Conservation (phyloP, 2,113 vertebrate genomes). For the Carassius carassius region DNA sequence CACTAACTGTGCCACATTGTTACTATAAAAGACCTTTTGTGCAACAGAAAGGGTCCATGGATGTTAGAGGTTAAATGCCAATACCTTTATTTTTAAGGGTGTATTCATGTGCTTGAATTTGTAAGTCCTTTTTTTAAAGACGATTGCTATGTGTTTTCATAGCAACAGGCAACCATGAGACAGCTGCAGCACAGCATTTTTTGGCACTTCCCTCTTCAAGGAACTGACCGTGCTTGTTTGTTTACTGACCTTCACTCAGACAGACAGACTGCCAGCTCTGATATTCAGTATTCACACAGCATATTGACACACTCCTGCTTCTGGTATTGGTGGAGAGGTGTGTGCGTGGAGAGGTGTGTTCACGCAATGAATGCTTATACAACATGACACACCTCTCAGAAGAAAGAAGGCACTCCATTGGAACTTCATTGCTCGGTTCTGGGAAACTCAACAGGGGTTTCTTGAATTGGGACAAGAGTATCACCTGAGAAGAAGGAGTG, state of each 20-base stretch:
- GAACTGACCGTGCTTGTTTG: not conserved
- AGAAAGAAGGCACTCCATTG: not conserved
- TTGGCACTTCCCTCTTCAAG: slow-evolving; percentile 45
- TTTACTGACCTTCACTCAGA: not conserved
- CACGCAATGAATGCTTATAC: slow-evolving; percentile 60
- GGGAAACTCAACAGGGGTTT: not conserved
- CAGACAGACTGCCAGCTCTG: slow-evolving; percentile 2
- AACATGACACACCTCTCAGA: slow-evolving; percentile 50
- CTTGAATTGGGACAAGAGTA: not conserved
- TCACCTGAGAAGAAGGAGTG: not conserved
- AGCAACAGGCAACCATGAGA: slow-evolving; percentile 56
- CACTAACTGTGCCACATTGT: too few species aligned
- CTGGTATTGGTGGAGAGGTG: not conserved
- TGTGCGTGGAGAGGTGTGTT: slow-evolving; percentile 25
- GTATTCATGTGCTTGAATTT: too few species aligned
- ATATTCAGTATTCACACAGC: slow-evolving; percentile 16
- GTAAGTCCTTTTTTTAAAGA: not conserved
- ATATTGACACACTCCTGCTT: not conserved
- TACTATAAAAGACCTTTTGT: too few species aligned
- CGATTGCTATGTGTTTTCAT: slow-evolving; percentile 45
- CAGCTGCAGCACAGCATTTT: slow-evolving; percentile 60
- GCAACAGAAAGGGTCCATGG: too few species aligned
- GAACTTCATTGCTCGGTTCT: not conserved
- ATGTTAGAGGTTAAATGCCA: too few species aligned
- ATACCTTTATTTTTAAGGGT: not conserved